Evolutionary conservation across 2,888 invertebrate genomes (phyloP).

Genomic region (Dynastes maya): DNA sequence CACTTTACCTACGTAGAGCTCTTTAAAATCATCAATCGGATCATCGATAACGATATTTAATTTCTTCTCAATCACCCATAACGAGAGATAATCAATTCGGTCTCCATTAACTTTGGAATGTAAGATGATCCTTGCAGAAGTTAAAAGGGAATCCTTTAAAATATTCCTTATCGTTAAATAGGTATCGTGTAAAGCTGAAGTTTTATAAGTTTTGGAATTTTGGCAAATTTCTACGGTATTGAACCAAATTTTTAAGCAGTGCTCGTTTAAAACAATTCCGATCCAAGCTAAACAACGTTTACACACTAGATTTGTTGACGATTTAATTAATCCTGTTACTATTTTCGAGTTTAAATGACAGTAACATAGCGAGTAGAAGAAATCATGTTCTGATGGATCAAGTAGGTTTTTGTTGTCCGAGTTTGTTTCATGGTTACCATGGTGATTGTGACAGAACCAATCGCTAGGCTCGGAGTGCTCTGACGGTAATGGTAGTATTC

Average conservation of each 20-base stretch:
- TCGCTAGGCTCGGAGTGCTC: constrained; percentile 76
- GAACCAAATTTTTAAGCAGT: constrained; percentile 73
- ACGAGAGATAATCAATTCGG: constrained; percentile 72
- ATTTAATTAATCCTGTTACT: constrained; percentile 68
- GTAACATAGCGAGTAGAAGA: constrained; percentile 75
- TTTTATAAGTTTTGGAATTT: constrained; percentile 59
- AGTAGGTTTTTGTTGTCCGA: constrained; percentile 61
- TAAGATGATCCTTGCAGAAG: constrained; percentile 74
- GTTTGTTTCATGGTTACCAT: constrained; percentile 65
- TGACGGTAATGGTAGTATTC: constrained; percentile 77
- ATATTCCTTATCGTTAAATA: constrained; percentile 72
- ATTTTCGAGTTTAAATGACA: constrained; percentile 71
- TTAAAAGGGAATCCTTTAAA: constrained; percentile 72
- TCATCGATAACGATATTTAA: constrained; percentile 71
- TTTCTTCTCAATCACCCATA: constrained; percentile 78
- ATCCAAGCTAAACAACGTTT: constrained; percentile 75
- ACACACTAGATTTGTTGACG: constrained; percentile 73
- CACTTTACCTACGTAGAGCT: constrained; percentile 74
- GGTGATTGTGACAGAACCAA: constrained; percentile 79
- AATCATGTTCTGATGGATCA: constrained; percentile 73
- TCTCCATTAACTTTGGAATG: constrained; percentile 70
- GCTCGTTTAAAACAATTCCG: constrained; percentile 71
- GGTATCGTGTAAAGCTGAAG: constrained; percentile 71
- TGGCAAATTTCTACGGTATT: constrained; percentile 72
- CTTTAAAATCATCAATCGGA: constrained; percentile 67